Evolutionary conservation across 2,113 vertebrate genomes (phyloP).

Genomic region (Carlito syrichta): DNA sequence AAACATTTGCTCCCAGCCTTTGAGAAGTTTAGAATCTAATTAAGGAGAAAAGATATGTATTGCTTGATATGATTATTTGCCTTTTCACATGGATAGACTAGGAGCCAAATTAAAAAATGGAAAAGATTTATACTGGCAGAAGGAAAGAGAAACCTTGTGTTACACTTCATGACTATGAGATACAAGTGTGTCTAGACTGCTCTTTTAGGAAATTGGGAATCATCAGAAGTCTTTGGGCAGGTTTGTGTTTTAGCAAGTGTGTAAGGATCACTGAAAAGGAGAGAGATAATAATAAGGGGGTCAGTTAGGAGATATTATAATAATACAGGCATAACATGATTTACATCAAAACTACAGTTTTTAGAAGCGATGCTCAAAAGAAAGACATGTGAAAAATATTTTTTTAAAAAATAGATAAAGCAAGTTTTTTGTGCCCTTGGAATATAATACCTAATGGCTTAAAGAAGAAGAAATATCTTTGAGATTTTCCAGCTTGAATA

Average conservation of each 20-base stretch:
- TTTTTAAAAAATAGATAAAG: background rate
- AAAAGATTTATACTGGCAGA: background rate
- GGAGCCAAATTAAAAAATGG: background rate
- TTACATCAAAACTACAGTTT: background rate
- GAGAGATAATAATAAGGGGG: background rate
- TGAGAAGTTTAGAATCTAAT: background rate
- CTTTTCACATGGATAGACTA: background rate
- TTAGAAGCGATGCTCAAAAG: background rate
- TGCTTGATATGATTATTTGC: slow-evolving; percentile 7
- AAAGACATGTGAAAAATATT: background rate
- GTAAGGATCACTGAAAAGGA: background rate
- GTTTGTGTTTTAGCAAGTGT: slow-evolving; percentile 9
- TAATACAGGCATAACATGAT: background rate
- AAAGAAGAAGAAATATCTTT: slow-evolving; percentile 2
- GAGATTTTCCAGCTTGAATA: background rate
- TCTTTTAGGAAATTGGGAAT: slow-evolving; percentile 1
- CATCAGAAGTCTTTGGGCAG: background rate
- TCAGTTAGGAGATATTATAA: background rate
- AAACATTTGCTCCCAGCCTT: background rate
- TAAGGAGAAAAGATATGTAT: background rate
- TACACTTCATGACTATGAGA: background rate
- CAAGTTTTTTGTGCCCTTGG: background rate
- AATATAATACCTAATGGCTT: background rate
- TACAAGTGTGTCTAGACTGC: background rate
- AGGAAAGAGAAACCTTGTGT: background rate